phyloP scores from a whole-genome alignment of 2,113 vertebrate genomes.

The Martes martes region DNA sequence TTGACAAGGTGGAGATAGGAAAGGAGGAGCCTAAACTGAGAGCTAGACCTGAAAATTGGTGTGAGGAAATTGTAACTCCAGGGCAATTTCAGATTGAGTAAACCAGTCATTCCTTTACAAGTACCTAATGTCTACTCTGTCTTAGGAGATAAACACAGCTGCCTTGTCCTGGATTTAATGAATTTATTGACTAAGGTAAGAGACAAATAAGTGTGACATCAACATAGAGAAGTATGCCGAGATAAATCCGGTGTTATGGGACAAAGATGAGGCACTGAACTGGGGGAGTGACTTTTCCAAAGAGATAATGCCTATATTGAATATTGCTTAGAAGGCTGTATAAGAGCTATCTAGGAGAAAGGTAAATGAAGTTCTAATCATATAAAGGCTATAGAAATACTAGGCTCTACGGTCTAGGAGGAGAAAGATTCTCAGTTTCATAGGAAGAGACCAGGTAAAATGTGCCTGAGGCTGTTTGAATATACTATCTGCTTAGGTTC shows the following conservation, averaged over 20 bases:
- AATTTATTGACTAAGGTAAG: background rate
- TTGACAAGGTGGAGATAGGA: background rate
- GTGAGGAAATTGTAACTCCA: background rate
- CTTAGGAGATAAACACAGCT: background rate
- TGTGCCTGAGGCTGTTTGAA: background rate
- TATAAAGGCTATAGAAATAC: background rate
- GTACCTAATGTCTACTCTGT: background rate
- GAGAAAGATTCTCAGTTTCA: background rate
- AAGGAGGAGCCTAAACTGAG: background rate
- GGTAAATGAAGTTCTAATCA: background rate
- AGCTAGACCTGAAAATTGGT: background rate
- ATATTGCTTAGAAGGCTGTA: background rate
- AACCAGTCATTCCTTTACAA: background rate
- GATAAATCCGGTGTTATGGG: background rate
- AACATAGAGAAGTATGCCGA: background rate
- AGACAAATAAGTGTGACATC: background rate
- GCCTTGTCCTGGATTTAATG: background rate
- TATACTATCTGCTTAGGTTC: background rate
- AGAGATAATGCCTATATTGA: background rate
- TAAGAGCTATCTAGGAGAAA: background rate
- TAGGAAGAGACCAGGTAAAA: background rate
- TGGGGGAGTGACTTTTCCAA: background rate
- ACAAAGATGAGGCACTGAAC: background rate
- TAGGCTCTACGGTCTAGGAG: background rate
- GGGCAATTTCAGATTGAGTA: background rate